phyloP scores from a whole-genome alignment of 2,888 invertebrate species.

The Acrocyrtus sp. region DNA sequence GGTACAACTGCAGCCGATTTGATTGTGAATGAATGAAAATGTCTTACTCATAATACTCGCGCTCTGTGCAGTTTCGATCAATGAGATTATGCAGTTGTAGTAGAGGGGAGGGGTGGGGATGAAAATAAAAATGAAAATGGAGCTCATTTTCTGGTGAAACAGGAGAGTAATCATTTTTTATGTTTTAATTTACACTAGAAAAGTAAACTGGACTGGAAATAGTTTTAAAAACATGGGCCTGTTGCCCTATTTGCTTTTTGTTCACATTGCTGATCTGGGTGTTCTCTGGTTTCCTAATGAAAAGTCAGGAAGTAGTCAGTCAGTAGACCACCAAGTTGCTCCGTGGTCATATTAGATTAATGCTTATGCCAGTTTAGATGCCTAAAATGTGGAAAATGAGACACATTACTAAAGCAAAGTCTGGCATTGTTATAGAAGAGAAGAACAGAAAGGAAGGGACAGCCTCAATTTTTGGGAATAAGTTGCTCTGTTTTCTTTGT shows the following conservation, averaged over 20 bases:
- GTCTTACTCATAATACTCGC: neutral
- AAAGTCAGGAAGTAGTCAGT: slow-evolving; percentile 1
- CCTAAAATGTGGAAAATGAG: slow-evolving; percentile 21
- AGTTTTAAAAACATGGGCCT: neutral
- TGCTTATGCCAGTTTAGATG: slow-evolving; percentile 18
- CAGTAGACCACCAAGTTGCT: slow-evolving; percentile 28
- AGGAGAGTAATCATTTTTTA: neutral
- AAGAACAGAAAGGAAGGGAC: neutral
- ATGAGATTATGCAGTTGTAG: slow-evolving; percentile 1
- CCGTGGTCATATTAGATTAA: slow-evolving; percentile 7
- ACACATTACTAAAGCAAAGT: slow-evolving; percentile 9
- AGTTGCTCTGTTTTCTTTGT: neutral
- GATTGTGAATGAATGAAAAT: neutral
- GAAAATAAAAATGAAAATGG: slow-evolving; percentile 11
- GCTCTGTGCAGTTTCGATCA: neutral
- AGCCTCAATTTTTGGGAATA: neutral
- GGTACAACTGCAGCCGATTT: neutral
- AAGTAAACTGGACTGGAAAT: neutral
- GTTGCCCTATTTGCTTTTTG: no score
- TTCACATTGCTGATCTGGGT: neutral
- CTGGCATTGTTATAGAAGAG: neutral
- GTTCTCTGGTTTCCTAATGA: neutral
- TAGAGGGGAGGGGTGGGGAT: slow-evolving; percentile 5
- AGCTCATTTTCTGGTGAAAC: neutral
- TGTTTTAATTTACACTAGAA: neutral